A percentile compares a stretch with the other conserved stretches of the same genome.
Evolutionary conservation across 92 coral and sea anemone genomes (phyloP).

Genomic region (Palythoa caribaeorum): DNA sequence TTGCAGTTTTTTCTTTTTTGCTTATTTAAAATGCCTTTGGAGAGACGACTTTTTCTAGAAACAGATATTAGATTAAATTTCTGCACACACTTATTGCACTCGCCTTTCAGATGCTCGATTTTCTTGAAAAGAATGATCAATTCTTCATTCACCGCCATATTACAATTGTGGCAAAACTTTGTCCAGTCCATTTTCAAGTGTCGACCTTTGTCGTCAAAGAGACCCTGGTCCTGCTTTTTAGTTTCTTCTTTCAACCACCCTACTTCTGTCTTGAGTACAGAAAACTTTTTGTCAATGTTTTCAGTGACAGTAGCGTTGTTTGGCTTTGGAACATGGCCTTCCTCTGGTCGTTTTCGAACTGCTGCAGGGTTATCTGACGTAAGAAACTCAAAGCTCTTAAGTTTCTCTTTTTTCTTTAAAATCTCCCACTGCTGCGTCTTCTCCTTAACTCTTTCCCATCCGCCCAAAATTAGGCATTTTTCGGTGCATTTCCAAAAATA

Average conservation of each 20-base stretch:
- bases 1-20: constrained; percentile 43
- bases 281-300: constrained; percentile 26
- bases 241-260: constrained; percentile 41
- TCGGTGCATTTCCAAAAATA: no score
- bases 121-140: constrained; percentile 39
- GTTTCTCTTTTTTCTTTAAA: constrained; percentile 54
- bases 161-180: constrained; percentile 48
- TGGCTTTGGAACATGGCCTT: constrained; percentile 63
- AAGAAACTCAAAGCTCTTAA: constrained; percentile 47
- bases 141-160: constrained; percentile 46
- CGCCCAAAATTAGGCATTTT: no score
- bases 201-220: constrained; percentile 60
- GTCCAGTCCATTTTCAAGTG: constrained; percentile 56
- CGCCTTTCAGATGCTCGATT: constrained; percentile 50
- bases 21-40: constrained; percentile 41
- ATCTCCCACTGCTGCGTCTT: constrained; percentile 62
- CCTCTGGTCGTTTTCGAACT: constrained; percentile 56
- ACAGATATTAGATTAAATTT: constrained; percentile 14
- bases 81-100: constrained; percentile 50
- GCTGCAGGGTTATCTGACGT: constrained; percentile 67
- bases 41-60: constrained; percentile 15
- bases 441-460: no score
- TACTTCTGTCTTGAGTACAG: constrained; percentile 29
- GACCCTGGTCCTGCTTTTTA: constrained; percentile 49
- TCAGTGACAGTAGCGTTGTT: constrained; percentile 52